Conservation (phyloP, 1,140 invertebrate genomes). For the Heliothis virescens region DNA sequence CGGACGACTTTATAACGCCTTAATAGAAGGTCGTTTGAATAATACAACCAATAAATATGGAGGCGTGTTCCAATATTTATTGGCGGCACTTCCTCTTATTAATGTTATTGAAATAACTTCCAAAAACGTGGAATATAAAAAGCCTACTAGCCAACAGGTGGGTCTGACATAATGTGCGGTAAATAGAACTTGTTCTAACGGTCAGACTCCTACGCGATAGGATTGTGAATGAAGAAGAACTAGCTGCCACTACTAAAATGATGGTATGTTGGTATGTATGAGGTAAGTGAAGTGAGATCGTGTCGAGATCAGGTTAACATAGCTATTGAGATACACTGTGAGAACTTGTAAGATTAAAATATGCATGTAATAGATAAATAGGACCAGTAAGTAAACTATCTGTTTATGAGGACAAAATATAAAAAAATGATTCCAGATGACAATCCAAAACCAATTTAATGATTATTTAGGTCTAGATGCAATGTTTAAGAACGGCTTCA, state of each 20-base stretch:
- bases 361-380: no score
- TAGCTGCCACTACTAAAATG: background rate
- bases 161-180: background rate
- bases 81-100: background rate
- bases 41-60: background rate
- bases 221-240: constrained; percentile 37
- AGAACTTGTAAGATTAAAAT: no score
- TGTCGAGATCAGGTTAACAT: background rate
- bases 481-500: no score
- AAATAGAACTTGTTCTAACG: constrained; percentile 38
- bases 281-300: background rate
- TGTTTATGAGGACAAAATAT: no score
- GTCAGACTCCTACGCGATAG: background rate
- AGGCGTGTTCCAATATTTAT: background rate
- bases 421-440: no score
- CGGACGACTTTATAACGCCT: no score
- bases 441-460: no score
- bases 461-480: no score
- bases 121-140: background rate
- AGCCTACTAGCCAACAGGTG: constrained; percentile 11
- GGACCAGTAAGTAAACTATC: no score
- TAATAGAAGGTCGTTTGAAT: no score
- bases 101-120: constrained; percentile 1
- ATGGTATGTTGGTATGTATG: background rate
- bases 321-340: no score